phyloP scores from a whole-genome alignment of 2,888 invertebrate species.

The Tipula confusa region DNA sequence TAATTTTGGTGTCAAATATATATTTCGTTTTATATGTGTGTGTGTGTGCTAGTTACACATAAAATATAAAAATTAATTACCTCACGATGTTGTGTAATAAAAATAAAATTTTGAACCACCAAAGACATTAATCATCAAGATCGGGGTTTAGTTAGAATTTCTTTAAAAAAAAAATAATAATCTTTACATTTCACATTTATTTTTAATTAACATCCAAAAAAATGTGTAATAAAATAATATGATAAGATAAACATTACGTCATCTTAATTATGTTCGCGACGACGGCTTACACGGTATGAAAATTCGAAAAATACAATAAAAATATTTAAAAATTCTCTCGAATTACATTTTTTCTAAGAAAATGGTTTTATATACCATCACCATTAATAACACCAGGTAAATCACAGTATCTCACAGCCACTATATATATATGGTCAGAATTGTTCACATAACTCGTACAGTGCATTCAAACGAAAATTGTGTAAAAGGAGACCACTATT shows the following conservation, averaged over 20 bases:
- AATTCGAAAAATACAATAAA: not conserved
- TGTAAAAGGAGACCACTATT: too few species aligned
- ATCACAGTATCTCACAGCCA: too few species aligned
- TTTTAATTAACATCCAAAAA: not conserved
- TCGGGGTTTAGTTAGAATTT: constrained; percentile 20
- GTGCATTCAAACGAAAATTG: too few species aligned
- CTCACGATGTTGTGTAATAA: not conserved
- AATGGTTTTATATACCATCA: not conserved
- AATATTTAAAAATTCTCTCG: not conserved
- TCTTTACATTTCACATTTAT: not conserved
- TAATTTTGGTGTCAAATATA: not conserved
- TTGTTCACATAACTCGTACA: too few species aligned
- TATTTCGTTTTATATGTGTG: not conserved
- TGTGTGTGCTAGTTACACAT: not conserved
- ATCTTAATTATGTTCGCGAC: not conserved
- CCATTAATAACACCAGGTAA: not conserved
- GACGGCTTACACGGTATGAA: not conserved
- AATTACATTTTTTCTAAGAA: not conserved
- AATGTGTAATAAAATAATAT: not conserved
- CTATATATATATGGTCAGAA: too few species aligned
- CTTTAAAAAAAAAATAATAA: not conserved
- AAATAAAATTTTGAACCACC: not conserved
- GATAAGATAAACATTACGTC: not conserved
- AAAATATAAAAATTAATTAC: constrained; percentile 16
- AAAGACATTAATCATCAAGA: constrained; percentile 20